phyloP scores from a whole-genome alignment of 2,113 vertebrate species.

The Amphiprion percula region DNA sequence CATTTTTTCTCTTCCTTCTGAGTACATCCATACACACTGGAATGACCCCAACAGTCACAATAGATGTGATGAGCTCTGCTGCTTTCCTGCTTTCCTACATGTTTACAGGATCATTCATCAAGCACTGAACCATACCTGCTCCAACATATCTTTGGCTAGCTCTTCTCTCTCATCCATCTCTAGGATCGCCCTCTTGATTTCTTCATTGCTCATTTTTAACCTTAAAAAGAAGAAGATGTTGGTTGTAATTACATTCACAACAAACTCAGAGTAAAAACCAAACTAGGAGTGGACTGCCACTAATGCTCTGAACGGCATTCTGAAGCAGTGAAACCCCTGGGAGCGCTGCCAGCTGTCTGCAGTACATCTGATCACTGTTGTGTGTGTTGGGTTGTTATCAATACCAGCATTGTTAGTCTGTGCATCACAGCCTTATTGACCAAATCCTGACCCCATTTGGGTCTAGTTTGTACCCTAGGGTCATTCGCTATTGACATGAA shows the following conservation, averaged over 20 bases:
- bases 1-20: too few species aligned
- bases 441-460: conserved; percentile 62
- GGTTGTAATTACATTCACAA: background rate
- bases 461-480: conserved; percentile 44
- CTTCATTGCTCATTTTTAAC: conserved; percentile 96
- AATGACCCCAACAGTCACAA: too few species aligned
- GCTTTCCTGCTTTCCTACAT: too few species aligned
- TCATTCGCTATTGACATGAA: conserved; percentile 53
- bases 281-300: background rate
- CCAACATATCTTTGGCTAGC: conserved; percentile 97
- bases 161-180: conserved; percentile 99
- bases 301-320: background rate
- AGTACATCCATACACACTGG: too few species aligned
- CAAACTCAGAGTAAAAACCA: background rate
- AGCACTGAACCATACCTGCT: conserved; percentile 86
- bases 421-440: conserved; percentile 59
- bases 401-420: conserved; percentile 59
- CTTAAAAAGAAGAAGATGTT: conserved; percentile 72
- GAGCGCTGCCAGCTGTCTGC: conserved; percentile 56
- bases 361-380: conserved; percentile 48
- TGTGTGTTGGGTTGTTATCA: conserved; percentile 53
- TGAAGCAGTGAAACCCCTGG: background rate
- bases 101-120: too few species aligned
- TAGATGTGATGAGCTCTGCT: too few species aligned
- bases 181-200: conserved; percentile 94